A percentile compares a stretch with the other conserved stretches of the same genome.
These are phyloP conservation scores for Lycopodina hypogea DNA, from an alignment of 37 sponge, comb jelly and placozoan genomes.

Conservation along the genomic window DNA sequence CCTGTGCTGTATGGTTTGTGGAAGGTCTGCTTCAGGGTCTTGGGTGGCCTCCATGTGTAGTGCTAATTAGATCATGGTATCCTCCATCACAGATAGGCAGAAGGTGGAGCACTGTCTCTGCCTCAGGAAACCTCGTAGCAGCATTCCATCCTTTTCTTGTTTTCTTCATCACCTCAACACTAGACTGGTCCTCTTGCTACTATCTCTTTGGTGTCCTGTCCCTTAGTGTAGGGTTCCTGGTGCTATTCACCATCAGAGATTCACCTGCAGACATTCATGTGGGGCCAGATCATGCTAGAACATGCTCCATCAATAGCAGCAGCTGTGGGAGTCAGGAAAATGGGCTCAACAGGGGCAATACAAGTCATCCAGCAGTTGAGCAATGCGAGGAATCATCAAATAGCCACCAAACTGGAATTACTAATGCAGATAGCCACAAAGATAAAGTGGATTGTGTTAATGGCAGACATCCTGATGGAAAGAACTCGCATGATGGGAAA, in stretches of 20 bases:
- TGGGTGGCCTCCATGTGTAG: slow-evolving; percentile 72
- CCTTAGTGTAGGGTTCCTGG: slow-evolving; percentile 4
- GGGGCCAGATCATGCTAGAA: background rate
- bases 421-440: too few relatives aligned
- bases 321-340: too few relatives aligned
- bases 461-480: background rate
- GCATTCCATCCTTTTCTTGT: slow-evolving; percentile 44
- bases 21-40: slow-evolving; percentile 53
- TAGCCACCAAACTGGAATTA: too few relatives aligned
- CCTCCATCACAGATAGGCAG: slow-evolving; percentile 56
- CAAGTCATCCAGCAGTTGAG: too few relatives aligned
- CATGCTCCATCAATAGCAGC: too few relatives aligned
- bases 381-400: too few relatives aligned
- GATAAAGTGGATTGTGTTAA: background rate
- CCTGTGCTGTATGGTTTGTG: slow-evolving; percentile 22
- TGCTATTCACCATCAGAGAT: slow-evolving; percentile 29
- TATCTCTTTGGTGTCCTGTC: slow-evolving; percentile 32
- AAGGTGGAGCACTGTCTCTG: slow-evolving; percentile 59
- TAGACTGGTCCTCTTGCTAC: slow-evolving; percentile 42
- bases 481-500: too few relatives aligned
- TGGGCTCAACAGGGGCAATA: too few relatives aligned
- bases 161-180: slow-evolving; percentile 24
- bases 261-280: slow-evolving; percentile 34
- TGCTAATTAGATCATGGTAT: slow-evolving; percentile 65
- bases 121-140: slow-evolving; percentile 54